These are phyloP conservation scores for Caranx ignobilis DNA, from an alignment of 2,113 vertebrate genomes.

Conservation along the genomic window DNA sequence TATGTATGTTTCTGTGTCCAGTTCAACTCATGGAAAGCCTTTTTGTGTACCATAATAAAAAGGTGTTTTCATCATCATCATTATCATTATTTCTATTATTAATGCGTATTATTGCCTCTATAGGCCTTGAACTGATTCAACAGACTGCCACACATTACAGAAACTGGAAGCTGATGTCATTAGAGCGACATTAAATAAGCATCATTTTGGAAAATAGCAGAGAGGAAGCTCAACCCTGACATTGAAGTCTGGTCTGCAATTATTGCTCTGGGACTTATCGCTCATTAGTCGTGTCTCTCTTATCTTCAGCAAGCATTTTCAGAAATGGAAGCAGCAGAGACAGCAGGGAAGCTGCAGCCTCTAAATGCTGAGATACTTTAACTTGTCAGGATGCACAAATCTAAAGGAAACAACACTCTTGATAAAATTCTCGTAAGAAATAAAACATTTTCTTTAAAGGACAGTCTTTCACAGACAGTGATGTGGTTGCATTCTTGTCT, in stretches of 20 bases:
- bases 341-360: constrained; percentile 7
- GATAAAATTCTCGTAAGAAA: background rate
- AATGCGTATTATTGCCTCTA: too few relatives aligned
- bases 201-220: constrained; percentile 27
- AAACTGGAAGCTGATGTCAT: constrained; percentile 38
- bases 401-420: background rate
- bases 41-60: too few relatives aligned
- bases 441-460: background rate
- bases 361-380: constrained; percentile 32
- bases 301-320: constrained; percentile 56
- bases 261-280: constrained; percentile 52
- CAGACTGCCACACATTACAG: constrained; percentile 14
- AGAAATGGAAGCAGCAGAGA: constrained; percentile 25
- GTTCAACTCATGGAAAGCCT: too few relatives aligned
- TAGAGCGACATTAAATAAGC: constrained; percentile 43
- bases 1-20: too few relatives aligned
- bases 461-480: background rate
- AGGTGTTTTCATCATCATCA: too few relatives aligned
- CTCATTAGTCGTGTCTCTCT: constrained; percentile 61
- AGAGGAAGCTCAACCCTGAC: constrained; percentile 25
- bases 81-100: background rate
- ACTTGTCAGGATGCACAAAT: constrained; percentile 15
- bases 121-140: constrained; percentile 13
- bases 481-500: constrained; percentile 22
- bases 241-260: constrained; percentile 31